Base-by-base conservation (phyloP, 2,888 invertebrate genomes). In the Dexiosoma caninum region DNA sequence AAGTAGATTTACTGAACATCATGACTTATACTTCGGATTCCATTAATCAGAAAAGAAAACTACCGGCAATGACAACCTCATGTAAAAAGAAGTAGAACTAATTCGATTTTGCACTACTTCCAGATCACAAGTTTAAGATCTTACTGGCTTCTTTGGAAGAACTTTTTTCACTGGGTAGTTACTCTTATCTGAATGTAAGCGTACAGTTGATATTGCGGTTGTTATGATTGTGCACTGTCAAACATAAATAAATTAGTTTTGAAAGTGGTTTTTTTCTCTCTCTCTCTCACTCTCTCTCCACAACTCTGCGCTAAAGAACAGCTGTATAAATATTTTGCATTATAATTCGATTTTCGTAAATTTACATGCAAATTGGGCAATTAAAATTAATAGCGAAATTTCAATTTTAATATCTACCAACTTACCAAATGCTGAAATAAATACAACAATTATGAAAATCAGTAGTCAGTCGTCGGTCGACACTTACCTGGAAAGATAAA, bases 241-340 rank as follows among this genome's bases (percentile, higher is more conserved):
- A 62, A 60, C 27, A 55, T 30, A 64, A 62, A 60, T 69, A 62
- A 62, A 76, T 76, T 76, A 76, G 60, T 76, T 76, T 76, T 64
- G 30, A 19, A 44, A 44, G 19, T 46, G 55, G 12, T 35, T 16
- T 40, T 16, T 14, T n/a, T n/a, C n/a, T 5, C 4, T 23, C 1
- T 2, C n/a, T n/a, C n/a, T n/a, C n/a, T n/a, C n/a, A n/a, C 14
- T 14, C 2, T 37, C 7, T 12, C n/a, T n/a, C n/a, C n/a, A n/a
- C n/a, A n/a, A n/a, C n/a, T n/a, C n/a, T n/a, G n/a, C 7, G n/a
- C 23, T 9, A 46, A 14, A 30, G 12, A 57, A 23, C 57, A 69
- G 49, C 46, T 46, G 46, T 10, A 57, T 6, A 55, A 23, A 44
- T 32, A 2, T 27, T 62, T 46, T 55, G 2, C 16, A 21, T 46